Base-by-base conservation (phyloP, 2,797 vertebrate genomes). In the Spinus olivaceus region DNA sequence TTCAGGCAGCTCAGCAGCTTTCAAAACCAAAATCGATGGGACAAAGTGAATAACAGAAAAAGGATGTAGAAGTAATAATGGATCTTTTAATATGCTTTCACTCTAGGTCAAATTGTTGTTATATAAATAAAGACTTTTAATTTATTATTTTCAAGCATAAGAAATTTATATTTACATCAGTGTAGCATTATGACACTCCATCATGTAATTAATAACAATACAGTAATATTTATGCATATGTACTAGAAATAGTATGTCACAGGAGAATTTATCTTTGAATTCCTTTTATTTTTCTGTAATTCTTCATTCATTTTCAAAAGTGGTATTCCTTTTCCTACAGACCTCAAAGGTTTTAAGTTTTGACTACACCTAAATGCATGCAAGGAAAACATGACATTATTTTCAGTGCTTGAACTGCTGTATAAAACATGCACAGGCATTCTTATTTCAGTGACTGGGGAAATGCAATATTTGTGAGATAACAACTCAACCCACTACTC, bases 351-450 rank as follows among this genome's bases (percentile, higher is more conserved):
- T n/a, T 65, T 39, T 33, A 18, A 30, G 51, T 22, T 87, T 66
- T 39, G 11, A 9, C 24, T 72, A 9, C 24, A 25, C 17, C 4
- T 46, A 39, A 66, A 11, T 8, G 13, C 0, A 0, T 14, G 5
- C 30, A 51, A 33, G 28, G n/a, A 66, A 59, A 80, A 14, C 24
- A 57, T 8, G 13, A 47, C 37, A 30, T 33, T 33, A 46, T 60
- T 88, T 60, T 53, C 46, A 33, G 35, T 19, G 10, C 24, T 53
- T 66, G 24, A 73, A 12, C 53, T 66, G 24, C 11, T 41, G 9
- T 33, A 41, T 24, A 41, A 73, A 73, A 53, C 23, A 39, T 9
- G 2, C 28, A 39, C 17, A 39, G 24, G 19, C 1, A 1, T 53
- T 51, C 25, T 27, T 41, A 47, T 27, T 59, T 41, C 14, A 33